Evolutionary conservation across 2,888 invertebrate species (phyloP).

Genomic region (Hydraecia micacea): DNA sequence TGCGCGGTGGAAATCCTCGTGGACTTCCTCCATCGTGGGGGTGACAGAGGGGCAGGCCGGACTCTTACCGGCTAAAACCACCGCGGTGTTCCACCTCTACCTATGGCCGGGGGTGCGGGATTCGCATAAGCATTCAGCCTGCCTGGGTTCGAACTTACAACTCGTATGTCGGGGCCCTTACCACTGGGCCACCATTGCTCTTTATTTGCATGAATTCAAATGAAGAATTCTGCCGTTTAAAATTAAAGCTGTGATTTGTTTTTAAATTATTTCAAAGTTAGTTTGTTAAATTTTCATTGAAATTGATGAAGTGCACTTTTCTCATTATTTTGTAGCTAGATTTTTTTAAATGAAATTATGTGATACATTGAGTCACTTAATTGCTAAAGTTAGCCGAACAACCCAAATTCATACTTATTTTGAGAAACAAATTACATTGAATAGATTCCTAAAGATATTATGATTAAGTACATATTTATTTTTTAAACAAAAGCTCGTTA

Average conservation of each 20-base stretch:
- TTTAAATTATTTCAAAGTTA: background rate
- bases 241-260: conserved; percentile 1
- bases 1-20: no score
- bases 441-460: background rate
- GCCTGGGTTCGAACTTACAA: background rate
- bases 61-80: no score
- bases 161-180: background rate
- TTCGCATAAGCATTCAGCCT: no score
- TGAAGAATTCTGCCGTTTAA: conserved; percentile 30
- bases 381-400: background rate
- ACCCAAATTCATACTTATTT: background rate
- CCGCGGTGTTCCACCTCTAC: no score
- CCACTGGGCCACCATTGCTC: background rate
- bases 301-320: conserved; percentile 3
- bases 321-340: background rate
- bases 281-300: background rate
- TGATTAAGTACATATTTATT: no score
- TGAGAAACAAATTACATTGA: background rate
- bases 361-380: background rate
- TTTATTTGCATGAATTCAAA: conserved; percentile 22
- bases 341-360: background rate
- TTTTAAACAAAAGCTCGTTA: no score
- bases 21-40: no score
- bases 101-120: no score
- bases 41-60: no score